These are phyloP conservation scores for Sthenelais limicola DNA, from an alignment of 2,888 invertebrate genomes.

Conservation along the genomic window DNA sequence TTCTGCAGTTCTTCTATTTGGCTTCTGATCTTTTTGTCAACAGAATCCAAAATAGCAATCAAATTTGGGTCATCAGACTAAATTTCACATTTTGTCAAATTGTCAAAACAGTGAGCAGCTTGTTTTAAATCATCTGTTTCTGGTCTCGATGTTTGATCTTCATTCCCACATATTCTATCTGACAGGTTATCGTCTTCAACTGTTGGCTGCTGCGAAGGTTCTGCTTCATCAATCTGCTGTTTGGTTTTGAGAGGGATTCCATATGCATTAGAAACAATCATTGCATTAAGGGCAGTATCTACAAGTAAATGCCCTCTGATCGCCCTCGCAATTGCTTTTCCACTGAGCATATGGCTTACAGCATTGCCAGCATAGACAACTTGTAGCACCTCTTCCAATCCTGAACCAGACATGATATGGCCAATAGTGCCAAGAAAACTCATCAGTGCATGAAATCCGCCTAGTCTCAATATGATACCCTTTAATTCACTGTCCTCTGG, in stretches of 20 bases:
- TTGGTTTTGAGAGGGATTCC: background rate
- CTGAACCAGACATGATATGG: constrained; percentile 52
- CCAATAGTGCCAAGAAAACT: constrained; percentile 58
- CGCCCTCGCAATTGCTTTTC: constrained; percentile 54
- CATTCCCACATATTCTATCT: no score
- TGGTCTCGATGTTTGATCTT: no score
- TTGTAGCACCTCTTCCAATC: constrained; percentile 54
- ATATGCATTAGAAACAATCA: background rate
- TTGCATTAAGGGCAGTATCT: constrained; percentile 44
- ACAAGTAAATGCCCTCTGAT: constrained; percentile 55
- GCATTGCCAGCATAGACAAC: constrained; percentile 54
- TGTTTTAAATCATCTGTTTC: no score
- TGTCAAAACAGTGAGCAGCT: no score
- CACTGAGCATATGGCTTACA: constrained; percentile 55
- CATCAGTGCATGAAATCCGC: constrained; percentile 54
- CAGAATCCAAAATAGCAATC: no score
- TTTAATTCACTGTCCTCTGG: constrained; percentile 39
- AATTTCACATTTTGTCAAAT: no score
- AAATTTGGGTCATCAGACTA: no score
- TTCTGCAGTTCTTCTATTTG: background rate
- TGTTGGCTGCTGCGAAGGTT: background rate
- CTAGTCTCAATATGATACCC: constrained; percentile 47
- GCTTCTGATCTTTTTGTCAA: no score
- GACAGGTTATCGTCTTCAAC: no score
- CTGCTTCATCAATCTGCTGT: background rate